Percentiles rank a stretch among this genome's conserved stretches.
Conservation (phyloP, 1,140 invertebrate genomes). For the Vanessa atalanta region DNA sequence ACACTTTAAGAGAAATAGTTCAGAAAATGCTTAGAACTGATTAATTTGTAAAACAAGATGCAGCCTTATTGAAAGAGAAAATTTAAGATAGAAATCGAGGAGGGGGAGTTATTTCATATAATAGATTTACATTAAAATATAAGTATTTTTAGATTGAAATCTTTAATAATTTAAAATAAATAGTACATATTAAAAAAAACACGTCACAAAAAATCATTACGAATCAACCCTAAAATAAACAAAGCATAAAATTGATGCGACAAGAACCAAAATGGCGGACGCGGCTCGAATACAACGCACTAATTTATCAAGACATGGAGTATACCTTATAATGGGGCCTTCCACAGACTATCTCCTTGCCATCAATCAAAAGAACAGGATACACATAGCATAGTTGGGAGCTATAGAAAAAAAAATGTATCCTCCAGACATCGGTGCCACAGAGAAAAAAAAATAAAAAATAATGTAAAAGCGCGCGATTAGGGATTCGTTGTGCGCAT, state of each 20-base stretch:
- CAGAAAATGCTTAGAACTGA: too few relatives aligned
- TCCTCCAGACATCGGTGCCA: constrained; percentile 37
- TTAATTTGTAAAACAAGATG: too few relatives aligned
- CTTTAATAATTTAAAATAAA: too few relatives aligned
- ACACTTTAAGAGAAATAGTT: too few relatives aligned
- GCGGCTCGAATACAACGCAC: constrained; percentile 56
- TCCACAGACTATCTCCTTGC: constrained; percentile 56
- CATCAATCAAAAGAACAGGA: constrained; percentile 76
- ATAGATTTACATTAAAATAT: too few relatives aligned
- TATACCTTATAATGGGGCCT: constrained; percentile 43
- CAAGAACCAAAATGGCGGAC: constrained; percentile 24
- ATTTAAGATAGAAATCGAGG: too few relatives aligned
- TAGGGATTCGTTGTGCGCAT: constrained; percentile 71
- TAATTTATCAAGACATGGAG: constrained; percentile 59
- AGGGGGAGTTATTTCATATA: too few relatives aligned
- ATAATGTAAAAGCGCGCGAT: constrained; percentile 71
- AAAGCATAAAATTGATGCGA: neutral
- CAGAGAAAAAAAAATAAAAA: constrained; percentile 63
- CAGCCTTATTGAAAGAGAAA: too few relatives aligned
- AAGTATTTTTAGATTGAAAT: too few relatives aligned
- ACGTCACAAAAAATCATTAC: neutral
- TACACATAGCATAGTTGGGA: constrained; percentile 58
- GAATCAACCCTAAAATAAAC: constrained; percentile 5
- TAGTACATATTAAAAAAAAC: neutral
- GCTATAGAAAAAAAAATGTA: constrained; percentile 54